Conservation (phyloP, 2,888 invertebrate species). For the Melipona bicolor region DNA sequence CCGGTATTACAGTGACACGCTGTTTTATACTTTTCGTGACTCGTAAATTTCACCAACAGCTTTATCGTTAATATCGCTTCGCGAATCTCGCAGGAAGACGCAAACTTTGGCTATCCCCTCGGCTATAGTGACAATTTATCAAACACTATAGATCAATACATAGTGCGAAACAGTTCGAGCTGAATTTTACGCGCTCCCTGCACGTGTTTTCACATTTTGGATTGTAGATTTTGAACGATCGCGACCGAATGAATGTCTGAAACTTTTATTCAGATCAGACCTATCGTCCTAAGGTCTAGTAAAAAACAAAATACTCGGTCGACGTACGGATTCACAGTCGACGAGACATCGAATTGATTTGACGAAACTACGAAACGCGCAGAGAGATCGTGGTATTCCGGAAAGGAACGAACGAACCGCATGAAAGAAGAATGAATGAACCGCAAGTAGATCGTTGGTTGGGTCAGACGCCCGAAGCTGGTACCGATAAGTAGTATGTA, state of each 20-base stretch:
- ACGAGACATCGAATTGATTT: no score
- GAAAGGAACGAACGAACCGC: no score
- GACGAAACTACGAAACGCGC: no score
- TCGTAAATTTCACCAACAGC: constrained; percentile 46
- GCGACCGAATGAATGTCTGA: no score
- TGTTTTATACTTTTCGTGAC: constrained; percentile 57
- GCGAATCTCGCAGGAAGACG: constrained; percentile 39
- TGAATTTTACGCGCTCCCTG: no score
- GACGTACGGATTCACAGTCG: no score
- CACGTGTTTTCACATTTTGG: neutral
- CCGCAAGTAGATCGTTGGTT: constrained; percentile 44
- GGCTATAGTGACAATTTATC: constrained; percentile 35
- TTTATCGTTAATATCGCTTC: constrained; percentile 58
- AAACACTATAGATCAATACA: constrained; percentile 15
- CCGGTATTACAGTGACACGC: constrained; percentile 50
- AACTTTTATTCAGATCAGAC: no score
- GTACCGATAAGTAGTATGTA: constrained; percentile 60
- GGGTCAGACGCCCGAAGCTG: constrained; percentile 52
- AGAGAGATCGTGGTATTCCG: no score
- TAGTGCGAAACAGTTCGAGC: constrained; percentile 5
- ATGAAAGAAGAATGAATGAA: constrained; percentile 45
- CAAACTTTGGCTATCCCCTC: constrained; percentile 2
- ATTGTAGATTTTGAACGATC: neutral
- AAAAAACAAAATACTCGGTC: no score
- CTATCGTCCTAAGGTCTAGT: no score